A percentile compares a stretch with the other conserved stretches of the same genome.
phyloP scores from a whole-genome alignment of 2,797 vertebrate genomes.

The Tachyglossus aculeatus region DNA sequence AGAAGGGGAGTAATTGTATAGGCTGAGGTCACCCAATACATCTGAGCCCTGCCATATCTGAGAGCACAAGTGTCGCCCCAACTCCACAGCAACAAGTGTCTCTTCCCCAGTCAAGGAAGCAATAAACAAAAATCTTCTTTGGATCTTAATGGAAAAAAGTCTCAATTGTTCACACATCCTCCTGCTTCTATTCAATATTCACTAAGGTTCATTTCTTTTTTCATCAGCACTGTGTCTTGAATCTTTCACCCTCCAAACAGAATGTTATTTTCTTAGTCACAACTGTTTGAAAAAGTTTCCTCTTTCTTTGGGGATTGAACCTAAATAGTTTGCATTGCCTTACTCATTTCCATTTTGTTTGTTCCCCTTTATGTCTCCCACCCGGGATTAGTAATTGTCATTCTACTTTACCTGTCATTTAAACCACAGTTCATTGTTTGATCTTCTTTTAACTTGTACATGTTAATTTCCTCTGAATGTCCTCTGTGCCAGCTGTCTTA shows the following conservation, averaged over 20 bases:
- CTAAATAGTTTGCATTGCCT: slow-evolving; percentile 26
- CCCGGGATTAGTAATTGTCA: slow-evolving; percentile 33
- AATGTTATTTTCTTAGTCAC: slow-evolving; percentile 29
- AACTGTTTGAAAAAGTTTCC: slow-evolving; percentile 29
- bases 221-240: not conserved
- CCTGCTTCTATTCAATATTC: slow-evolving; percentile 1
- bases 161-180: slow-evolving; percentile 37
- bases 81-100: too few relatives aligned
- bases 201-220: not conserved
- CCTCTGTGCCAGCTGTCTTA: slow-evolving; percentile 36
- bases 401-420: slow-evolving; percentile 53
- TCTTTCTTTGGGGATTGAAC: slow-evolving; percentile 27
- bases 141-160: slow-evolving; percentile 39
- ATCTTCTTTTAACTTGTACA: slow-evolving; percentile 54
- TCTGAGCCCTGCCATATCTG: too few relatives aligned
- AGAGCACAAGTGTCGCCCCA: too few relatives aligned
- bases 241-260: not conserved
- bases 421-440: slow-evolving; percentile 58
- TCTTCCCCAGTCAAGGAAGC: too few relatives aligned
- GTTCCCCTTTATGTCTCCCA: slow-evolving; percentile 42
- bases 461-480: slow-evolving; percentile 63
- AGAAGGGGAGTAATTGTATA: too few relatives aligned
- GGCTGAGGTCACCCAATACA: too few relatives aligned
- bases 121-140: not conserved
- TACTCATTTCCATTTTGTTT: slow-evolving; percentile 43